Percentiles rank a stretch among this genome's conserved stretches.
Conservation (phyloP, 1,140 invertebrate species). For the Drosophila sturtevanti region DNA sequence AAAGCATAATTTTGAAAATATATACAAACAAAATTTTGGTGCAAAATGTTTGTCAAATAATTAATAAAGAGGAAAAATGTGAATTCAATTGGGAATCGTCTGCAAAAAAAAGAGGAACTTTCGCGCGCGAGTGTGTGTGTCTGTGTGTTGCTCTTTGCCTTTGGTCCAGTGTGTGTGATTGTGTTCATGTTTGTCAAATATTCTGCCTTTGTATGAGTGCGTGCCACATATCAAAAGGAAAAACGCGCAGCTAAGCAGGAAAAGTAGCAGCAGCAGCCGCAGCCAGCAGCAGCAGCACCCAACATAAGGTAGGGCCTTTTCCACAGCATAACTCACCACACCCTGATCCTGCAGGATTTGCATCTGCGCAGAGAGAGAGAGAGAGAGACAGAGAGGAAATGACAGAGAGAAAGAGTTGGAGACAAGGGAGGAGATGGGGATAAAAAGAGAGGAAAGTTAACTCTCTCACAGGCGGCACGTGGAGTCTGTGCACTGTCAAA, state of each 20-base stretch:
- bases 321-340: slow-evolving; percentile 80
- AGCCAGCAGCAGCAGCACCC: slow-evolving; percentile 38
- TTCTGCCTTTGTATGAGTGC: slow-evolving; percentile 30
- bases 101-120: slow-evolving; percentile 25
- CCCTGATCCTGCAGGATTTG: slow-evolving; percentile 76
- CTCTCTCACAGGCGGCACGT: slow-evolving; percentile 48
- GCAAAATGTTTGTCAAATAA: slow-evolving; percentile 29
- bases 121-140: slow-evolving; percentile 34
- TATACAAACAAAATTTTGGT: slow-evolving; percentile 36
- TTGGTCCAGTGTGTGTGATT: slow-evolving; percentile 27
- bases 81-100: slow-evolving; percentile 7
- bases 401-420: not conserved
- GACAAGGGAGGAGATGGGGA: not conserved
- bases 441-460: not conserved
- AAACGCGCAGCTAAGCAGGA: slow-evolving; percentile 53
- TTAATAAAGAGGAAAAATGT: slow-evolving; percentile 14
- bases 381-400: not conserved
- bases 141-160: slow-evolving; percentile 23
- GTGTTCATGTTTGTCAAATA: slow-evolving; percentile 48
- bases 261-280: slow-evolving; percentile 35
- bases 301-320: slow-evolving; percentile 73
- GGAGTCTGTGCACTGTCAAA: slow-evolving; percentile 69
- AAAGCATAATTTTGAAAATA: slow-evolving; percentile 12
- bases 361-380: slow-evolving; percentile 64
- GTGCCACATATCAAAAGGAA: slow-evolving; percentile 53